Evolutionary conservation across 2,888 invertebrate species (phyloP), one percentile per base, ranked within the genome.

Genomic region (Dascillus cervinus): DNA sequence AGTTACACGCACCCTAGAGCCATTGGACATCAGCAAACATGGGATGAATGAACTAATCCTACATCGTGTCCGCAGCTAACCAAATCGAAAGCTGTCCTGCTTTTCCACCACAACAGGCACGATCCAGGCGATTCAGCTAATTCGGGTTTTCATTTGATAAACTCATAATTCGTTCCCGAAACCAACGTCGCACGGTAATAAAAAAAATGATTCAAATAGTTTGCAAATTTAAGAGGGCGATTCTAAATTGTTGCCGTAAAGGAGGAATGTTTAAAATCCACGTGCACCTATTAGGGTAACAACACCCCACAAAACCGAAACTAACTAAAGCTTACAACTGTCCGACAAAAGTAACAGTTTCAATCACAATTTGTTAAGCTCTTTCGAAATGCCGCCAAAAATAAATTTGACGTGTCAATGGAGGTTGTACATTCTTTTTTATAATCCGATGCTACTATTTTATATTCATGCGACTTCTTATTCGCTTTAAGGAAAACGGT

Each of bases 341-440:
- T 39, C 42, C 28, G 34, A 41, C 43, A 43, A 45, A 43, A 39
- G 43, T 39, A 36, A 41, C 39, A 42, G 36, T 41, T 43, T 45
- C 43, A 43, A 43, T 45, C 45, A 41, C 45, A 40, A 45, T 45
- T 45, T 45, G 45, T 41, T 45, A 41, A 34, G 43, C 39, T 43
- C n/a, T 37, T 41, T 43, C 40, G 29, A 29, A 29, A 21, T 19
- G 26, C 22, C 27, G 39, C 22, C 24, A 29, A 11, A 29, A 33
- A 30, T 33, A 30, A 33, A 31, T 39, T 39, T 37, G 39, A 39
- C 39, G 26, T 39, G 32, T 36, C 39, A 39, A 39, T 38, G 9
- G n/a, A n/a, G n/a, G n/a, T n/a, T n/a, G n/a, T n/a, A n/a, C n/a
- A n/a, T n/a, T n/a, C n/a, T n/a, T n/a, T n/a, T n/a, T 17, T 8